Evolutionary conservation across 2,797 vertebrate species (phyloP).

Genomic region (Crenichthys baileyi): DNA sequence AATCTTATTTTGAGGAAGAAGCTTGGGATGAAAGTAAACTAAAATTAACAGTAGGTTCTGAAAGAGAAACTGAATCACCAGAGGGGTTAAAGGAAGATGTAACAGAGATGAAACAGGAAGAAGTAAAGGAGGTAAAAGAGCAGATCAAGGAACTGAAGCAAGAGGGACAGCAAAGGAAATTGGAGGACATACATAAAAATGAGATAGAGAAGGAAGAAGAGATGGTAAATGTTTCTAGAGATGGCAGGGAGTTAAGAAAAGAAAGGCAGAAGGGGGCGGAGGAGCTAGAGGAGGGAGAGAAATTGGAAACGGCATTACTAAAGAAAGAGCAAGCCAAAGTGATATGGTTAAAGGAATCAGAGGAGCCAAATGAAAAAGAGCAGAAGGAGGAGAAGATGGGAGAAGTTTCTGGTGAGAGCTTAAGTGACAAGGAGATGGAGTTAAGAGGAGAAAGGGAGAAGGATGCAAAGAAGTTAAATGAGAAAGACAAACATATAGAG

Average conservation of each 20-base stretch:
- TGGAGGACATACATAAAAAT: background rate
- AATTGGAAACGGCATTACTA: background rate
- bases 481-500: background rate
- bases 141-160: background rate
- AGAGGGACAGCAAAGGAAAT: background rate
- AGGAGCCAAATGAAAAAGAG: background rate
- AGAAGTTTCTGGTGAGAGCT: background rate
- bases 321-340: background rate
- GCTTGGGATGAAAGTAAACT: constrained; percentile 6
- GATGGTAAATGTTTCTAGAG: background rate
- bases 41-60: background rate
- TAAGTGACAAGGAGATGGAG: background rate
- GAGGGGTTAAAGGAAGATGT: background rate
- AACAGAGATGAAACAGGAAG: background rate
- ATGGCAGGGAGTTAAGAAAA: background rate
- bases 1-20: background rate
- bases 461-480: background rate
- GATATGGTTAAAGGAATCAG: background rate
- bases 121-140: background rate
- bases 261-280: too few species aligned
- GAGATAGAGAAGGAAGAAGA: background rate
- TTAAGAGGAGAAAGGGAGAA: background rate
- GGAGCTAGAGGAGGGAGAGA: background rate
- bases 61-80: background rate
- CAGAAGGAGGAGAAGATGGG: background rate